Base-by-base conservation (phyloP, 1,140 invertebrate genomes). In the Telenomus remus region DNA sequence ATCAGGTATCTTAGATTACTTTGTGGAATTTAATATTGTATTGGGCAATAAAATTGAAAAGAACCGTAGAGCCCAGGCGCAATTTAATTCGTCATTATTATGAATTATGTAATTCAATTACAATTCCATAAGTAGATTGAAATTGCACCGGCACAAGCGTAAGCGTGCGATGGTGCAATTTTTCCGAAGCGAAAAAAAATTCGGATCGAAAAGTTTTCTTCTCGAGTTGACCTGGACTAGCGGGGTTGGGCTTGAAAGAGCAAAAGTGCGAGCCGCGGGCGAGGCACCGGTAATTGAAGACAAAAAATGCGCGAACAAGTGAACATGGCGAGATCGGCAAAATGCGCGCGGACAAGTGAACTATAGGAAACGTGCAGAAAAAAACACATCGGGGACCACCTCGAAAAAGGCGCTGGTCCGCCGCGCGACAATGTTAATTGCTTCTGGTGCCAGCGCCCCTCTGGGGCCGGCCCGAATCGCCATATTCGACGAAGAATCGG, bases 341-440 rank as follows among this genome's bases (percentile, higher is more conserved):
- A 37, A 16, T 50, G 19, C 19, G 2, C 50, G 66, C 50, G 50
- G 59, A 77, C 42, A 68, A 72, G 34, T 65, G 54, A 51, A 66
- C 63, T 27, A n/a, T n/a, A 68, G 74, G 63, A 71, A 77, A 72
- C 56, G 48, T 68, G 66, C 55, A 8, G 7, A 12, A 46, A 46
- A 15, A 15, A 46, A 46, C 9, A n/a, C n/a, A 9, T 39, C 37
- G 7, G 12, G 43, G 14, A 4, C 11, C 19, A 27, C 19, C 19
- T 6, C 19, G 19, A 39, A 71, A 76, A 76, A 60, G 39, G 44
- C 14, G 44, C 55, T 37, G 51, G 60, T 48, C 60, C 72, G 75
- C 76, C 47, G 60, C 50, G 77, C 61, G 54, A 76, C 61, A 79
- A 82, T 82, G 77, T 82, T 83, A 81, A 85, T 85, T 83, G 64